Percentiles rank a stretch among this genome's conserved stretches.
Evolutionary conservation across 30 jellyfish, hydroid and myxozoan species (phyloP).

Genomic region (Catostylus mosaicus): DNA sequence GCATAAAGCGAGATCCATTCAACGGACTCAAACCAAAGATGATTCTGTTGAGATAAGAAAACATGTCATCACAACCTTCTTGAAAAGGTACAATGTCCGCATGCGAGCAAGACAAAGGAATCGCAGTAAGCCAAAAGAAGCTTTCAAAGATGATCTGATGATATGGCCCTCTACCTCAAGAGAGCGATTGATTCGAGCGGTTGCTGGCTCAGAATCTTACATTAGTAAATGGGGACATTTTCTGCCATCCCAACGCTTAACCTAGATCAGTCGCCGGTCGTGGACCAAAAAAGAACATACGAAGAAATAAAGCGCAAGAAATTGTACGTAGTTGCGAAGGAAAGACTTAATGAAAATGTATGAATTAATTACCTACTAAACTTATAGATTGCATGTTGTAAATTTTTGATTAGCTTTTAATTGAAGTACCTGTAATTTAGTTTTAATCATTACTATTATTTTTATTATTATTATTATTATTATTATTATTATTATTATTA

Average conservation of each 20-base stretch:
- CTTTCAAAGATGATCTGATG: not conserved
- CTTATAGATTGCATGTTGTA: too few species aligned
- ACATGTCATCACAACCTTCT: constrained; percentile 36
- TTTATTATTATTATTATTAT: too few species aligned
- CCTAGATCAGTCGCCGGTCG: constrained; percentile 9
- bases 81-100: constrained; percentile 20
- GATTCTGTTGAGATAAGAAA: constrained; percentile 37
- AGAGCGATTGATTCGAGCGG: not conserved
- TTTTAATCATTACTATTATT: too few species aligned
- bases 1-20: constrained; percentile 25
- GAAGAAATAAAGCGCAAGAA: not conserved
- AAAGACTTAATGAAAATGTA: too few species aligned
- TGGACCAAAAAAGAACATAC: not conserved
- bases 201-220: not conserved
- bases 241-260: constrained; percentile 12
- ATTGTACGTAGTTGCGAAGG: too few species aligned
- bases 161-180: not conserved
- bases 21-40: constrained; percentile 21
- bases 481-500: too few species aligned
- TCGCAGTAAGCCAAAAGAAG: constrained; percentile 10
- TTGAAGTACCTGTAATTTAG: too few species aligned
- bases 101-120: constrained; percentile 16
- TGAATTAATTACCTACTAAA: too few species aligned
- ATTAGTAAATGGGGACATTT: not conserved
- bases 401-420: too few species aligned